These are phyloP conservation scores for Pungitius pungitius DNA, from an alignment of 2,113 vertebrate genomes.

Conservation along the genomic window DNA sequence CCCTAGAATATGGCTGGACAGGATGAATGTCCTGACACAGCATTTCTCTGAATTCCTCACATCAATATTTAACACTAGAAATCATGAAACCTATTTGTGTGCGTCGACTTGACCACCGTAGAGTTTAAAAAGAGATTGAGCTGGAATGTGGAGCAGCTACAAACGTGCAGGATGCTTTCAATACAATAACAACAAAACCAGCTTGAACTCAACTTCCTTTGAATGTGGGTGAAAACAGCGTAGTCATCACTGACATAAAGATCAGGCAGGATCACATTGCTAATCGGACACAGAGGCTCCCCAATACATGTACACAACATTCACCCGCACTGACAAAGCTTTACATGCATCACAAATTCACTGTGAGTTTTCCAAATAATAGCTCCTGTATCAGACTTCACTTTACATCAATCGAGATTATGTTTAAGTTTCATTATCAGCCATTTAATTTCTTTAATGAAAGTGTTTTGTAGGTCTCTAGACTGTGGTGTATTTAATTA, in stretches of 20 bases:
- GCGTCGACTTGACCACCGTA: background rate
- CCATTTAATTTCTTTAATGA: slow-evolving; percentile 1
- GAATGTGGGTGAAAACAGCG: slow-evolving; percentile 2
- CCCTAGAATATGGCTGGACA: slow-evolving; percentile 35
- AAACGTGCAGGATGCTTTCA: slow-evolving; percentile 4
- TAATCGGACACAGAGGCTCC: slow-evolving; percentile 15
- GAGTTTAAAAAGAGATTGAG: background rate
- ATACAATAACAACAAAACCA: slow-evolving; percentile 20
- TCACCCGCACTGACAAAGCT: background rate
- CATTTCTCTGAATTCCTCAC: slow-evolving; percentile 32
- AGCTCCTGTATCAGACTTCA: background rate
- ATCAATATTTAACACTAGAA: slow-evolving; percentile 52
- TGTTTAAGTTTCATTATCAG: background rate
- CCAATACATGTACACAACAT: background rate
- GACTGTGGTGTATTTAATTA: slow-evolving; percentile 8
- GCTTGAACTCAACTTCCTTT: slow-evolving; percentile 26
- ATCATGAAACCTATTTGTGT: slow-evolving; percentile 35
- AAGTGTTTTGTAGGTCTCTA: background rate
- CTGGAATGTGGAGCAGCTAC: background rate
- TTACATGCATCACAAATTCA: background rate
- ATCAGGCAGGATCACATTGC: slow-evolving; percentile 39
- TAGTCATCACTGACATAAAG: slow-evolving; percentile 28
- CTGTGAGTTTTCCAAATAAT: background rate
- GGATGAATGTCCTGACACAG: slow-evolving; percentile 20
- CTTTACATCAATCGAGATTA: background rate